Percentiles rank a stretch among this genome's conserved stretches.
phyloP scores from a whole-genome alignment of 2,888 invertebrate genomes.

The Aproaerema taeniolella region DNA sequence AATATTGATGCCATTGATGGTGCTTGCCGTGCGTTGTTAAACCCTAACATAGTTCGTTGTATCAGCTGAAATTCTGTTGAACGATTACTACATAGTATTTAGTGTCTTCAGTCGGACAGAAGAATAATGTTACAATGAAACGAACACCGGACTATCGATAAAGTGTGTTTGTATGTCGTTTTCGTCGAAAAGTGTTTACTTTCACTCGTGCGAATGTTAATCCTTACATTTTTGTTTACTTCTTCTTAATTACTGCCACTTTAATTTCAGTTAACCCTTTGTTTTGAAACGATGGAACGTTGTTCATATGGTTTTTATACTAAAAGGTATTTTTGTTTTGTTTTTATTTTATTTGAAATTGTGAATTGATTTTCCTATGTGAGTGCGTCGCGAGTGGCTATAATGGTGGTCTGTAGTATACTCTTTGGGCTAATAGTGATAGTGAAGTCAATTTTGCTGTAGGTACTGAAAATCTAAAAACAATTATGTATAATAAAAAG shows the following conservation, averaged over 20 bases:
- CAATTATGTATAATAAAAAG: too few relatives aligned
- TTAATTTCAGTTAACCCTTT: constrained; percentile 75
- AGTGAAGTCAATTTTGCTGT: too few relatives aligned
- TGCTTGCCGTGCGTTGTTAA: too few relatives aligned
- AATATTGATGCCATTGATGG: too few relatives aligned
- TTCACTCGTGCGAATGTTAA: constrained; percentile 76
- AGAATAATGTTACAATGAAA: constrained; percentile 72
- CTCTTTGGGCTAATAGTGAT: too few relatives aligned
- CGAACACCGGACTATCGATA: constrained; percentile 72
- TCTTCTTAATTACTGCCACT: constrained; percentile 69
- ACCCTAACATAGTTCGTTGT: too few relatives aligned
- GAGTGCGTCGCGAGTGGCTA: constrained; percentile 65
- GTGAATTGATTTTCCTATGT: constrained; percentile 57
- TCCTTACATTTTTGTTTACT: constrained; percentile 71
- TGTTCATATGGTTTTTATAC: constrained; percentile 88
- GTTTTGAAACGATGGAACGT: constrained; percentile 86
- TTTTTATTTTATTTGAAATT: constrained; percentile 68
- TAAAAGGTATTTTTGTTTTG: constrained; percentile 84
- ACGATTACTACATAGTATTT: too few relatives aligned
- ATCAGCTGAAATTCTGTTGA: too few relatives aligned
- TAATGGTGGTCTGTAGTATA: not conserved
- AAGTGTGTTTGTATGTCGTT: constrained; percentile 78
- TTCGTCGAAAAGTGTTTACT: constrained; percentile 76
- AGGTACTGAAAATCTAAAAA: too few relatives aligned
- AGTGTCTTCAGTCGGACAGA: too few relatives aligned